Base-by-base conservation (phyloP, 1,140 invertebrate species). In the Nephila pilipes region DNA sequence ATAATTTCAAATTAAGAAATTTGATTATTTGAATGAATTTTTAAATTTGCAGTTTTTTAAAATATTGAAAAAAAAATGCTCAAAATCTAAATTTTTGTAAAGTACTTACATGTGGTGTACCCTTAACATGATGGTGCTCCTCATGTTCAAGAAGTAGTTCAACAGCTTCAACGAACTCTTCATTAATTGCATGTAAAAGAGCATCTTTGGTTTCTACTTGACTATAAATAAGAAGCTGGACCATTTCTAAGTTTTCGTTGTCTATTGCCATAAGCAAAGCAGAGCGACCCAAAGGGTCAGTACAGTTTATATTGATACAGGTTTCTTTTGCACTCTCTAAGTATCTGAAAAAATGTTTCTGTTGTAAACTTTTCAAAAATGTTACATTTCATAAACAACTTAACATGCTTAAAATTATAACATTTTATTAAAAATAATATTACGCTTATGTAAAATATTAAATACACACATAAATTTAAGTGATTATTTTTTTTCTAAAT, bases 211-310 rank as follows among this genome's bases (percentile, higher is more conserved):
- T 99, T 95, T 99, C 97, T 58, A 98, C 97, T 94, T 94, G 97
- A 95, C 97, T 97, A 95, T 98, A 97, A 92, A 99, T 97, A 93
- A 99, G 96, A 90, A 99, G 96, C 95, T 99, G 98, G 16, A 99
- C 98, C 99, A 99, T 99, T 96, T 99, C 99, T 93, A 99, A 96
- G 96, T 99, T 99, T 96, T 99, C 99, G 96, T 99, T 99, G 96
- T 99, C 99, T 94, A 99, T 99, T 93, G 99, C 98, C 98, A 99
- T 99, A 81, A 99, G 96, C 14, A 99, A 96, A 0, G 98, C 98
- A 83, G 97, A 98, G 94, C 98, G 96, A 60, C 98, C 99, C 94
- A 99, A 96, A 1, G 99, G 98, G 96, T 99, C 99, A 79, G 99
- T 98, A 96, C 99, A 99, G 96, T 99, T 99, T 94, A 99, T 98